Evolutionary conservation across 1,140 invertebrate genomes (phyloP), one percentile per base, ranked within the genome.

Genomic region (Frieseomelitta varia): DNA sequence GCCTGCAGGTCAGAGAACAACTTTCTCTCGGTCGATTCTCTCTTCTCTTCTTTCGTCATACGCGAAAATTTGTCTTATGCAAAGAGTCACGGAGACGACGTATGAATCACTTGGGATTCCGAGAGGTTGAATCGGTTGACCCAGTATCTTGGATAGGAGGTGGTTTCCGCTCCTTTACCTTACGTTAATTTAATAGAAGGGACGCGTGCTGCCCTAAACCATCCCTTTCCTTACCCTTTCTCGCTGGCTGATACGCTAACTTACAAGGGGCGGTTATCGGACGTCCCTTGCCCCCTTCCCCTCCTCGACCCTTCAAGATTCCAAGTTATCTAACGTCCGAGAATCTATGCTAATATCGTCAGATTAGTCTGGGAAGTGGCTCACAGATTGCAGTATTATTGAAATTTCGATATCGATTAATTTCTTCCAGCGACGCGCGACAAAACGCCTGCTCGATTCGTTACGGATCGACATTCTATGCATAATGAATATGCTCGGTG

Each of bases 111-210:
- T 85, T 30, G 58, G 73, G 85, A 86, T 88, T 81, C 81, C 63
- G 79, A 83, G 74, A 91, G 88, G 81, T 91, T 85, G 85, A 92
- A 88, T 82, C 87, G 61, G 89, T 91, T 92, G 91, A 92, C 91
- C 91, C 68, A 92, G 86, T 92, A 85, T 88, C 77, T 87, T 61
- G 78, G 80, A 72, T 47, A 72, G 69, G 86, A 84, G 90, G 90
- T 91, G 88, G 92, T 90, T 91, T 91, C 91, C 88, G 91, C 86
- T 90, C 91, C 91, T 93, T 91, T 90, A 87, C 91, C 90, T 92
- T 91, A 90, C 91, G 89, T 92, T 94, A 93, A 94, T 94, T 95
- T 94, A 94, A 94, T 94, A 92, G 92, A 92, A 93, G 92, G 91
- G 92, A 94, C 92, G 91, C 90, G 88, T 90, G 87, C 85, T 91